Percentiles rank a stretch among this genome's conserved stretches.
Evolutionary conservation across 2,888 invertebrate genomes (phyloP).

Genomic region (Leptinotarsa juncta): DNA sequence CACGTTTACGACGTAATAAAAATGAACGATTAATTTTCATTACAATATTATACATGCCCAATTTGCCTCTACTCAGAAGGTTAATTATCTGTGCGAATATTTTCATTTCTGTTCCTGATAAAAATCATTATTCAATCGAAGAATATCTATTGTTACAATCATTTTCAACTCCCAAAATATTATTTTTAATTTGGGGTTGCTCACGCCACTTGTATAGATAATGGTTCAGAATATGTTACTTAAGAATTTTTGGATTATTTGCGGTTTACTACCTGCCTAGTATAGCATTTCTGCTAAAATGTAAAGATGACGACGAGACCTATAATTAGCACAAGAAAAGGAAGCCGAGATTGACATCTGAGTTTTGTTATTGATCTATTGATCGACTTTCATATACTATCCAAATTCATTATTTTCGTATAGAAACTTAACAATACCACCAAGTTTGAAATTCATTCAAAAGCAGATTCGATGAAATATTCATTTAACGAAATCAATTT

Average conservation of each 20-base stretch:
- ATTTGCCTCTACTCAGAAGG: too few species aligned
- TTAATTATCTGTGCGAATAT: too few species aligned
- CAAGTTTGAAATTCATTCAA: too few species aligned
- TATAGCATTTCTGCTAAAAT: constrained; percentile 11
- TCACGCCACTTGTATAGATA: not conserved
- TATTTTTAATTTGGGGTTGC: not conserved
- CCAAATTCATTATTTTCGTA: too few species aligned
- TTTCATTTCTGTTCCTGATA: too few species aligned
- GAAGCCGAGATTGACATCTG: constrained; percentile 4
- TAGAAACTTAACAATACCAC: too few species aligned
- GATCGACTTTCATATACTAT: not conserved
- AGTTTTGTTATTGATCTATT: constrained; percentile 6
- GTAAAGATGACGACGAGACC: constrained; percentile 8
- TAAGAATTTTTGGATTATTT: constrained; percentile 7
- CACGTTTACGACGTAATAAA: too few species aligned
- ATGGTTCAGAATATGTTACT: not conserved
- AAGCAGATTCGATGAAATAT: too few species aligned
- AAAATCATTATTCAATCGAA: not conserved
- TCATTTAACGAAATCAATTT: too few species aligned
- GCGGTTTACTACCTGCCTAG: constrained; percentile 8
- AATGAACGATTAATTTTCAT: too few species aligned
- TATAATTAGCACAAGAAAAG: constrained; percentile 8
- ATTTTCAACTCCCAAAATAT: not conserved
- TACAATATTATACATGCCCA: too few species aligned
- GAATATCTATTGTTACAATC: not conserved